Conservation (phyloP, 2,888 invertebrate genomes). For the Agrotis ipsilon region DNA sequence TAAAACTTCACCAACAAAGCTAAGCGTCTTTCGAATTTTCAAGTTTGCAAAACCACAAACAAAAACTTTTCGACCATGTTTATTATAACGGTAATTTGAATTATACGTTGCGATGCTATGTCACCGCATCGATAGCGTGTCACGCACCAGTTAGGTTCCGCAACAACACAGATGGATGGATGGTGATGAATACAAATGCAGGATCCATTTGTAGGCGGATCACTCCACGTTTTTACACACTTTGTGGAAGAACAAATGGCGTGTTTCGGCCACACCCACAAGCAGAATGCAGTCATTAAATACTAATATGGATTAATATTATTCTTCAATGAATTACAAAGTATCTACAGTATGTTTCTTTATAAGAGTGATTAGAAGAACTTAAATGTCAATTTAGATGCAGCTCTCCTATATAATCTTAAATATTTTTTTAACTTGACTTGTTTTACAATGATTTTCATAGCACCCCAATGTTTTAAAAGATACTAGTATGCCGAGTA, state of each 20-base stretch:
- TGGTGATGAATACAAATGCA: constrained; percentile 78
- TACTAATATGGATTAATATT: constrained; percentile 66
- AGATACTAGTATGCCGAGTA: background rate
- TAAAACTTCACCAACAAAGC: background rate
- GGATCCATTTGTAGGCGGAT: constrained; percentile 72
- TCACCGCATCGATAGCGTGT: constrained; percentile 76
- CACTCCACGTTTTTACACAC: constrained; percentile 75
- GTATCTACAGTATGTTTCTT: constrained; percentile 38
- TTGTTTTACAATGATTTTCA: background rate
- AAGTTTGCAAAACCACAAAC: constrained; percentile 35
- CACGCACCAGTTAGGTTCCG: constrained; percentile 75
- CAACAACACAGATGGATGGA: constrained; percentile 65
- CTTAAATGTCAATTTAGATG: background rate
- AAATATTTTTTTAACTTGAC: constrained; percentile 19
- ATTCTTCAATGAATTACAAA: constrained; percentile 65
- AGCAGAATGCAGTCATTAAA: constrained; percentile 74
- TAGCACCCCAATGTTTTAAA: background rate
- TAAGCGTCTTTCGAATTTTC: background rate
- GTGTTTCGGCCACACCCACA: constrained; percentile 74
- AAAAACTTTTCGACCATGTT: constrained; percentile 37
- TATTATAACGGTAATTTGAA: constrained; percentile 50
- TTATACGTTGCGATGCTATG: constrained; percentile 53
- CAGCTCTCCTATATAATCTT: constrained; percentile 6
- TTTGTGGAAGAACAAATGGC: constrained; percentile 79
- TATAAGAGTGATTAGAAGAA: constrained; percentile 18